Evolutionary conservation across 2,113 vertebrate genomes (phyloP), one percentile per base, ranked within the genome.

Genomic region (Phalacrocorax carbo): DNA sequence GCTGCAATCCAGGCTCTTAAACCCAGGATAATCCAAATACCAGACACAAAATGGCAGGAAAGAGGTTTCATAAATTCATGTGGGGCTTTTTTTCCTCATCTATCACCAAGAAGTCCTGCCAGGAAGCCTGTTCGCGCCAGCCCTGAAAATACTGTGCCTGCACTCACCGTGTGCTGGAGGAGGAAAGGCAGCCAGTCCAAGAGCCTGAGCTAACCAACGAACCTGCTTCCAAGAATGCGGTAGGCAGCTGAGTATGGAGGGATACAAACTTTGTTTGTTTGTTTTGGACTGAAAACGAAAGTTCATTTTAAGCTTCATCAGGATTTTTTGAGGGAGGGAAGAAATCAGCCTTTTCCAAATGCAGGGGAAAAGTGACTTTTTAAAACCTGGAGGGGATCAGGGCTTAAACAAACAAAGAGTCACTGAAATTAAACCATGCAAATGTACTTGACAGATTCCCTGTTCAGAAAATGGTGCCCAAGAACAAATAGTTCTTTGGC

Each of bases 401-500:
- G 46, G 32, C 62, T 86, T 89, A 79, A 88, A 82, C 26, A 92
- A 87, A 69, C 25, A 82, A 58, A 27, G 19, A 93, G 27, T n/a
- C 29, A 34, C 62, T 86, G 84, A 88, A 94, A 93, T 86, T 60
- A 96, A 94, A 92, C 85, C 81, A 79, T 85, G 82, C 60, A 94
- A 94, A 96, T 69, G 49, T 66, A 32, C 40, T 90, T 60, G 81
- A 95, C 84, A 88, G 73, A 84, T 92, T 86, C 87, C 46, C 76
- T 88, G 78, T n/a, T 64, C 87, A 61, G 84, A 81, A 95, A 84
- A 84, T 27, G 26, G 52, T 94, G 82, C 79, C 73, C 66, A 70
- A 69, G 89, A 96, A 95, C 84, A 95, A 97, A 76, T 62, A 94
- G 91, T 90, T 93, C 86, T 94, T 94, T 92, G 92, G 92, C 84